phyloP scores from a whole-genome alignment of 2,113 vertebrate species.

The Nibea albiflora region DNA sequence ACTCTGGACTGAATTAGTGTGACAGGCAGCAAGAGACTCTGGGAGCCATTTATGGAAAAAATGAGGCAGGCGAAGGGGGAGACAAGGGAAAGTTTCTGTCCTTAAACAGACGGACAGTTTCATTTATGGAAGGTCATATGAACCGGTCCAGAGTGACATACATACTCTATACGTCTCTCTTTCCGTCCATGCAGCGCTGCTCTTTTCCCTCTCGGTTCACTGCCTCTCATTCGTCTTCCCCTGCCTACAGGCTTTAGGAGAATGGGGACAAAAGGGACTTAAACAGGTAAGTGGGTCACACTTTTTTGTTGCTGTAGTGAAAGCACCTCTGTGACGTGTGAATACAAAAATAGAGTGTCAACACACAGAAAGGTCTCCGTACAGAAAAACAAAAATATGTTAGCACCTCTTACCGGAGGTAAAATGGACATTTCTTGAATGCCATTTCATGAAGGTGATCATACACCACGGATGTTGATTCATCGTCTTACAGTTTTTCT shows the following conservation, averaged over 20 bases:
- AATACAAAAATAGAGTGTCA: slow-evolving; percentile 46
- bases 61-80: slow-evolving; percentile 6
- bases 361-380: slow-evolving; percentile 22
- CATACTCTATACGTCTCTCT: not conserved
- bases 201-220: not conserved
- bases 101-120: slow-evolving; percentile 41
- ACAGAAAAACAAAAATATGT: not conserved
- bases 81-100: slow-evolving; percentile 41
- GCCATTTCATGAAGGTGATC: not conserved
- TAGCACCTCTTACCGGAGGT: not conserved
- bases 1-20: slow-evolving; percentile 43
- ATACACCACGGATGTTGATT: not conserved
- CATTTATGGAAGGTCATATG: slow-evolving; percentile 60
- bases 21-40: slow-evolving; percentile 36
- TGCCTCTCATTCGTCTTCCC: slow-evolving; percentile 7
- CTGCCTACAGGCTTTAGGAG: slow-evolving; percentile 25
- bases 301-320: slow-evolving; percentile 48
- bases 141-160: slow-evolving; percentile 12
- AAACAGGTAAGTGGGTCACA: slow-evolving; percentile 80
- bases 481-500: not conserved
- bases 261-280: slow-evolving; percentile 62
- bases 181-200: not conserved
- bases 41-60: slow-evolving; percentile 31
- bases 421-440: not conserved
- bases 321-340: slow-evolving; percentile 47